Percentiles rank a stretch among this genome's conserved stretches.
Evolutionary conservation across 2,888 invertebrate species (phyloP).

Genomic region (Nyleta sp.): DNA sequence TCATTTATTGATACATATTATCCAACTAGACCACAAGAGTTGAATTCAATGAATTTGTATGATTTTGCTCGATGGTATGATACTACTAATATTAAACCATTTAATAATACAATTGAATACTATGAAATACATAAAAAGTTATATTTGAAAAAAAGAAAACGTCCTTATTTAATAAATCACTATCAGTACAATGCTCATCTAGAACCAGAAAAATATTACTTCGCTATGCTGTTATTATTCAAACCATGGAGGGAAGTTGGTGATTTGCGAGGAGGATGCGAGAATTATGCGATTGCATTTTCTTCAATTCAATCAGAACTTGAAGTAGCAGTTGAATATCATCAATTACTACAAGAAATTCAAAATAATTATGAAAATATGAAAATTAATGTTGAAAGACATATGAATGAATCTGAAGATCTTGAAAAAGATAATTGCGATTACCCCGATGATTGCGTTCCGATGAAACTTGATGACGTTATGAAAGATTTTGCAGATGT

Average conservation of each 20-base stretch:
- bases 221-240: conserved; percentile 39
- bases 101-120: background rate
- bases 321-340: background rate
- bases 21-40: conserved; percentile 66
- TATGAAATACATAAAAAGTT: conserved; percentile 6
- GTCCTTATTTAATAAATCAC: conserved; percentile 48
- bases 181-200: conserved; percentile 42
- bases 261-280: conserved; percentile 52
- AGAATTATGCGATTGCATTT: conserved; percentile 67
- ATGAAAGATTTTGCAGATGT: background rate
- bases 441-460: conserved; percentile 19
- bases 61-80: conserved; percentile 64
- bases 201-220: conserved; percentile 54
- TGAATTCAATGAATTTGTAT: conserved; percentile 58
- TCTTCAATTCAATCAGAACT: background rate
- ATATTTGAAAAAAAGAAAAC: conserved; percentile 60
- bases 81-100: conserved; percentile 36
- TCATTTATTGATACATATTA: conserved; percentile 58
- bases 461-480: conserved; percentile 39
- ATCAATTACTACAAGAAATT: background rate
- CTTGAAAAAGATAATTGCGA: background rate
- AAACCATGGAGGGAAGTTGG: conserved; percentile 65
- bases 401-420: conserved; percentile 15
- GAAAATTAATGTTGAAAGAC: conserved; percentile 4
- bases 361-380: background rate